phyloP scores from a whole-genome alignment of 2,888 invertebrate genomes.

The Fragum whitleyi region DNA sequence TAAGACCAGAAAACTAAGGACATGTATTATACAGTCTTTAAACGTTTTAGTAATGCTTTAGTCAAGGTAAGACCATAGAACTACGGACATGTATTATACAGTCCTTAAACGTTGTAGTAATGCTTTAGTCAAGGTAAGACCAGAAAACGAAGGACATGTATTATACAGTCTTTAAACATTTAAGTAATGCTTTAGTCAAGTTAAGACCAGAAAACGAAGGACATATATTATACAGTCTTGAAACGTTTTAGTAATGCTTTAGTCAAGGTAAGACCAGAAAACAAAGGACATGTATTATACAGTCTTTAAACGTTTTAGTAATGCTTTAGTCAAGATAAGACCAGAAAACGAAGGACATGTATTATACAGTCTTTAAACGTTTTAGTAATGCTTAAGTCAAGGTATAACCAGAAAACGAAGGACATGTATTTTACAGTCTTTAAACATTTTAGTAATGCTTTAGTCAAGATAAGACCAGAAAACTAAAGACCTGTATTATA shows the following conservation, averaged over 20 bases:
- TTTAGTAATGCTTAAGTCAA: constrained; percentile 90
- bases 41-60: constrained; percentile 91
- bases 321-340: constrained; percentile 86
- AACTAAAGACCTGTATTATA: constrained; percentile 91
- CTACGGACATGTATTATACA: constrained; percentile 92
- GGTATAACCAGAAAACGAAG: too few species aligned
- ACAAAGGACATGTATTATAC: constrained; percentile 94
- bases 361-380: constrained; percentile 94
- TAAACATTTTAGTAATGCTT: constrained; percentile 92
- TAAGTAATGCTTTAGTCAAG: constrained; percentile 89
- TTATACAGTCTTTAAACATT: constrained; percentile 94
- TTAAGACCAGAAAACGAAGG: constrained; percentile 88
- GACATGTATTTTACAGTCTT: constrained; percentile 96
- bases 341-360: constrained; percentile 90
- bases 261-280: constrained; percentile 87
- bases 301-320: constrained; percentile 94
- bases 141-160: constrained; percentile 93
- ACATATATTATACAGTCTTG: constrained; percentile 96
- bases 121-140: constrained; percentile 88
- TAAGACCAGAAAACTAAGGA: constrained; percentile 86
- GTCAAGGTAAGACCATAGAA: constrained; percentile 75
- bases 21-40: constrained; percentile 96
- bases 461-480: constrained; percentile 80
- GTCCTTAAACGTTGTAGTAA: constrained; percentile 94
- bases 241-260: constrained; percentile 91